Conservation (phyloP, 2,113 vertebrate genomes). For the Cervus canadensis region DNA sequence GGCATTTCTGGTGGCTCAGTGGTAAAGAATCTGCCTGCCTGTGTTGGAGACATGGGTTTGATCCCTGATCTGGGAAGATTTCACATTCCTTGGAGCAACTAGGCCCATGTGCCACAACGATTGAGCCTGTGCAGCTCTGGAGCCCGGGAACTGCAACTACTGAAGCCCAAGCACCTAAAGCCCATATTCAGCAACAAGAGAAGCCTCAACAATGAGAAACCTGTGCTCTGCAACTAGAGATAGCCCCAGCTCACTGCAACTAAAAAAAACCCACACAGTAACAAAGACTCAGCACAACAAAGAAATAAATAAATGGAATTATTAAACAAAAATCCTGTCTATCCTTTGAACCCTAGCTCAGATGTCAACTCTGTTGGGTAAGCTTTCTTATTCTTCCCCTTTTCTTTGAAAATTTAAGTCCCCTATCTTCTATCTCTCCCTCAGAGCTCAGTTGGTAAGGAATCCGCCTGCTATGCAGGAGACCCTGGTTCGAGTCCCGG, state of each 20-base stretch:
- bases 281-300: not conserved
- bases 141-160: not conserved
- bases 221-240: not conserved
- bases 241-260: not conserved
- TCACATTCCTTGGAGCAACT: not conserved
- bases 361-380: not conserved
- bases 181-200: not conserved
- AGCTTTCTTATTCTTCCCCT: not conserved
- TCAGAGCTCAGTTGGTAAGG: not conserved
- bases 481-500: rapidly evolving
- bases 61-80: not conserved
- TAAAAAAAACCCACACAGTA: not conserved
- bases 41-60: not conserved
- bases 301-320: not conserved
- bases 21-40: not conserved
- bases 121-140: not conserved
- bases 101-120: not conserved
- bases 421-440: not conserved
- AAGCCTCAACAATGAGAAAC: not conserved
- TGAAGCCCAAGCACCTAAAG: rapidly evolving
- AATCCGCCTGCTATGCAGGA: not conserved
- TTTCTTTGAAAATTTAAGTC: not conserved
- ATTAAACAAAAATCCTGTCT: not conserved
- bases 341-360: not conserved
- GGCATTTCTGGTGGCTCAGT: not conserved